A percentile compares a stretch with the other conserved stretches of the same genome.
phyloP scores from a whole-genome alignment of 2,113 vertebrate genomes.

The Scolopax mira region DNA sequence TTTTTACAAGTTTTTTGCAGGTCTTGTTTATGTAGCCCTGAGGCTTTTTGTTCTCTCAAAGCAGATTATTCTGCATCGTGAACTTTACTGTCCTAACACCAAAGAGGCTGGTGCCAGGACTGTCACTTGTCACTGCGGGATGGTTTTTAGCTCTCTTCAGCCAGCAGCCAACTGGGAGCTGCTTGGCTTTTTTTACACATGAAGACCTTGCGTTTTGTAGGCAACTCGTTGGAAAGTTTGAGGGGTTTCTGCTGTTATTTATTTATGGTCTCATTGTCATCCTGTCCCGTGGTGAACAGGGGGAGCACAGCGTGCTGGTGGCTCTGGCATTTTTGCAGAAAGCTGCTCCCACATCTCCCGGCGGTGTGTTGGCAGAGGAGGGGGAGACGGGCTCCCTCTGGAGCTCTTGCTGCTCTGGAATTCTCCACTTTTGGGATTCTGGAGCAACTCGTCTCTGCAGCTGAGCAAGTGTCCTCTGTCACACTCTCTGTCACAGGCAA shows the following conservation, averaged over 20 bases:
- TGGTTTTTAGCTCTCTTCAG: background rate
- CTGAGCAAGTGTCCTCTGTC: background rate
- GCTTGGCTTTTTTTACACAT: background rate
- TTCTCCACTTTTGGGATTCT: background rate
- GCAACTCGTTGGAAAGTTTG: background rate
- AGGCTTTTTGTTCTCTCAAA: background rate
- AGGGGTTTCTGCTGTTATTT: background rate
- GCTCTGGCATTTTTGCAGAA: background rate
- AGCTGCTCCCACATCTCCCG: background rate
- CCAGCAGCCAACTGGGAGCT: background rate
- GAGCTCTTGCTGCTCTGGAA: background rate
- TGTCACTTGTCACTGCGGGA: background rate
- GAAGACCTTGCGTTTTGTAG: background rate
- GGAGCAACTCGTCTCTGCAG: background rate
- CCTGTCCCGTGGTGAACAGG: background rate
- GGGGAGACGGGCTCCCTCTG: background rate
- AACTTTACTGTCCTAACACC: background rate
- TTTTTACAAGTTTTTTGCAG: background rate
- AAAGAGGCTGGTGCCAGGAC: background rate
- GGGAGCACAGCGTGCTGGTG: fast-evolving
- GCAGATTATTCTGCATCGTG: background rate
- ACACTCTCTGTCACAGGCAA: background rate
- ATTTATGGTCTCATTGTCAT: background rate
- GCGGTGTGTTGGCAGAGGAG: background rate
- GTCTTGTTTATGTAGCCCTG: background rate